Base-by-base conservation (phyloP, 2,113 vertebrate species). In the Pagrus major region DNA sequence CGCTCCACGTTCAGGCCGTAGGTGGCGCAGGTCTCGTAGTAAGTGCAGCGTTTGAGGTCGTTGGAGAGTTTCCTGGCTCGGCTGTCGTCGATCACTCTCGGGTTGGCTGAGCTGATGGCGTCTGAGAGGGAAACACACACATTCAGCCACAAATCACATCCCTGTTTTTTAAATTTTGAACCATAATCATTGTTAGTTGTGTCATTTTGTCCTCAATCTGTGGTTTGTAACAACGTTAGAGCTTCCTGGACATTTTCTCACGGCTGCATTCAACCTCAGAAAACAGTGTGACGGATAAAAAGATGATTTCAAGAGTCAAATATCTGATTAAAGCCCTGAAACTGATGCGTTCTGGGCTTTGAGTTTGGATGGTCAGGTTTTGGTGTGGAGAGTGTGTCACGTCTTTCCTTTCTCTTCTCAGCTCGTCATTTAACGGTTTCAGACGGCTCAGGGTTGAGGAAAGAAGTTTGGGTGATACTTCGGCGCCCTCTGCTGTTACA, bases 1-100 rank as follows among this genome's bases (percentile, higher is more conserved):
- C 98, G 94, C 80, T 99, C 98, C 94, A 99, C 97, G 16, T 99
- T 99, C 63, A 99, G 96, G 11, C 98, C 98, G 0, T 99, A 99
- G 1, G 98, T 99, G 46, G 98, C 97, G 0, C 98, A 99, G 6
- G 98, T 99, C 83, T 99, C 98, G 0, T 99, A 99, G 93, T 99
- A 99, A 0, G 97, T 99, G 93, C 98, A 99, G 73, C 98, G 94
- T 88, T 99, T 99, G 71, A 99, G 96, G 91, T 99, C 97, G 0
- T 96, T 98, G 37, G 97, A 99, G 7, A 99, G 88, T 80, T 99
- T 99, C 51, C 97, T 88, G 0, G 98, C 98, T 0, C 97, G 90
- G 47, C 94, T 88, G 56, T 99, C 98, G 0, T 99, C 98, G 0
- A 99, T 99, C 65, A 99, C 97, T 0, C 97, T 92, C 0, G 98